Percentiles rank a stretch among this genome's conserved stretches.
Evolutionary conservation across 2,797 vertebrate species (phyloP).

Genomic region (Anableps anableps): DNA sequence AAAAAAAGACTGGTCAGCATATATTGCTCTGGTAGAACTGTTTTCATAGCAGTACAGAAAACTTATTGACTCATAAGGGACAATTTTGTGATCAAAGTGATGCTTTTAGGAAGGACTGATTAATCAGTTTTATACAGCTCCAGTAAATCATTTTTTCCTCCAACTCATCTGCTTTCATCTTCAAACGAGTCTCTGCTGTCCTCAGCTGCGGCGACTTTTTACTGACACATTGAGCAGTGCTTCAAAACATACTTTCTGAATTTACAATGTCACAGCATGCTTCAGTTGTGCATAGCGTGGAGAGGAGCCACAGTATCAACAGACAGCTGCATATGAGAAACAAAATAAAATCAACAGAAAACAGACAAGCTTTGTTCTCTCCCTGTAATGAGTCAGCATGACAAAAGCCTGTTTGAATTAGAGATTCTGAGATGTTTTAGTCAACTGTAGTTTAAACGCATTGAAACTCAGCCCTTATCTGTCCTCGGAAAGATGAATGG

Average conservation of each 20-base stretch:
- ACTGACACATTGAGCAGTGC: neutral
- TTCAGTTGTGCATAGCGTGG: neutral
- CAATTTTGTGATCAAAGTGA: neutral
- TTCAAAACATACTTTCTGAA: neutral
- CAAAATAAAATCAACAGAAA: neutral
- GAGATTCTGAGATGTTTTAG: neutral
- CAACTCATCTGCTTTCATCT: neutral
- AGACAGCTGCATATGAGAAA: neutral
- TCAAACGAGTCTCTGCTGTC: neutral
- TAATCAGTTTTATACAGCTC: neutral
- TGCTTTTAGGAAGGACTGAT: neutral
- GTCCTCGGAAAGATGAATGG: neutral
- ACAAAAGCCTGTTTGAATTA: neutral
- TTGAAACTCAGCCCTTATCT: neutral
- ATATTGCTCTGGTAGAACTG: neutral
- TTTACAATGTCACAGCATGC: neutral
- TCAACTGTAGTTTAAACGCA: neutral
- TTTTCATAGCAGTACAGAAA: neutral
- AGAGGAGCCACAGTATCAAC: neutral
- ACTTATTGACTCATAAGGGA: neutral
- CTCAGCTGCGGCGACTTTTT: neutral
- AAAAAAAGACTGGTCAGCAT: neutral
- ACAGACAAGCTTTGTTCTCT: neutral
- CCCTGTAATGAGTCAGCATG: neutral
- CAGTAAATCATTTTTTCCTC: neutral